Base-by-base conservation (phyloP, 2,797 vertebrate genomes). In the Thaleichthys pacificus region DNA sequence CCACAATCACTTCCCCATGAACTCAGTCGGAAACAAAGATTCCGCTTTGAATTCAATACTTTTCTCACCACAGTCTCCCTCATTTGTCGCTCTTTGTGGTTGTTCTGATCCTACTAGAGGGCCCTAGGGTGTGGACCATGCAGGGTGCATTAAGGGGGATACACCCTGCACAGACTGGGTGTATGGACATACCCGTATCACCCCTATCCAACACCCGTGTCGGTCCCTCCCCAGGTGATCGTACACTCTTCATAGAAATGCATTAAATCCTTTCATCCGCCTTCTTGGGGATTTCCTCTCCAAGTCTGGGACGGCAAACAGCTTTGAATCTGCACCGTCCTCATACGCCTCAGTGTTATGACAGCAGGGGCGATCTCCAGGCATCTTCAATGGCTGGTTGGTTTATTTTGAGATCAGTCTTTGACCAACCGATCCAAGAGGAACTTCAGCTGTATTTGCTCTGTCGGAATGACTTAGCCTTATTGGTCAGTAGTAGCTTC, bases 211-310 rank as follows among this genome's bases (percentile, higher is more conserved):
- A 86, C 77, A 72, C 80, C 80, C 87, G 85, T 84, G 84, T 84
- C 74, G 84, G 86, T 79, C 82, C 77, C 84, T 28, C 69, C 71
- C 63, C 76, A 35, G 74, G 76, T 81, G 81, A 76, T 75, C 61
- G 66, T 62, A 24, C 35, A 62, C 76, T 60, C 56, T 84, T 90
- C 70, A 86, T 80, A 81, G 66, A 78, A 68, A 77, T 77, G 84
- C 86, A 86, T 91, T 87, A 87, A 77, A 69, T 83, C 84, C 87
- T 91, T 93, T 93, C 85, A 92, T 91, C 89, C 84, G 71, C 84
- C 87, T 35, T 21, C 21, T 51, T 83, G 58, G 73, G 72, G 80
- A 82, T 87, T 85, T 86, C 85, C 70, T 89, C 78, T 85, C 83
- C 86, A 84, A 82, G 84, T 82, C 77, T 74, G 62, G 77, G 83